These are phyloP conservation scores for Calonectris borealis DNA, from an alignment of 2,113 vertebrate species.

Conservation along the genomic window DNA sequence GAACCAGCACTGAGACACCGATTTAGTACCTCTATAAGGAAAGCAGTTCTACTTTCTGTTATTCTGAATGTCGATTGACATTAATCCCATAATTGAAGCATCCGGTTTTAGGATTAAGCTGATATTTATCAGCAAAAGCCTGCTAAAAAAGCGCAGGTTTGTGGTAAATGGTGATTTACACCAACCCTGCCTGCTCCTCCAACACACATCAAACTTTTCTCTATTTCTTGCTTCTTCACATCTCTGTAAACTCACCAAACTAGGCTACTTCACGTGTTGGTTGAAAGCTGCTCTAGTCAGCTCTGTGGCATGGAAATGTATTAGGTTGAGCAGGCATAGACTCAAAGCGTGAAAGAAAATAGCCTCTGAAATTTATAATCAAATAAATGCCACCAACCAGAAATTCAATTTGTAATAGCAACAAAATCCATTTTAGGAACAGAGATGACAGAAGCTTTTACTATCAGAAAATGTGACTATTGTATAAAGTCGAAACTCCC, in stretches of 20 bases:
- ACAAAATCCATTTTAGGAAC: neutral
- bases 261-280: neutral
- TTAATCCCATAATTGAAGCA: constrained; percentile 65
- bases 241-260: neutral
- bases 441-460: neutral
- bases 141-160: constrained; percentile 12
- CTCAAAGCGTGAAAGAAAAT: neutral
- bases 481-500: neutral
- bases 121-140: constrained; percentile 50
- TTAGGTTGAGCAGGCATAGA: neutral
- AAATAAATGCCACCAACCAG: neutral
- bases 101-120: constrained; percentile 36
- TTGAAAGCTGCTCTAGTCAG: neutral
- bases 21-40: neutral
- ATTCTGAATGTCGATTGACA: neutral
- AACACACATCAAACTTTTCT: neutral
- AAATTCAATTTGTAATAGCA: neutral
- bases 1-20: neutral
- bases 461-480: neutral
- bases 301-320: neutral
- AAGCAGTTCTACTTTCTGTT: neutral
- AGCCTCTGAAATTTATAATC: constrained; percentile 12
- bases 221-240: neutral
- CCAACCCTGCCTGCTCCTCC: neutral
- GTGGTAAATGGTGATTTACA: constrained; percentile 29